phyloP scores from a whole-genome alignment of 2,888 invertebrate species.

The Harpagoxenus sublaevis region DNA sequence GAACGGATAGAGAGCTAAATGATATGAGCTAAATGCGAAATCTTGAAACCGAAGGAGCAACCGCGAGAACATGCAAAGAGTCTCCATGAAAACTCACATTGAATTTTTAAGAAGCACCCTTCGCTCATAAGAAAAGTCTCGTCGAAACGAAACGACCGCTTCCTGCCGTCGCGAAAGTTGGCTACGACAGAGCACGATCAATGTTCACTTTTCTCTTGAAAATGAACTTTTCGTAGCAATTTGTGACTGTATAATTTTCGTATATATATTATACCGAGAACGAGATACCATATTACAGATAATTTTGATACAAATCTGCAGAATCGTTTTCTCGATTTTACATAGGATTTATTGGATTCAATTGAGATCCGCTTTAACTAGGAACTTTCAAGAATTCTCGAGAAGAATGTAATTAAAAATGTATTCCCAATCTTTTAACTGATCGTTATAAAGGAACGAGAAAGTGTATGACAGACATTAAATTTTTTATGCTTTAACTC shows the following conservation, averaged over 20 bases:
- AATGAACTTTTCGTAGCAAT: not conserved
- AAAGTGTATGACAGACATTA: not conserved
- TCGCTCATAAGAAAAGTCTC: not conserved
- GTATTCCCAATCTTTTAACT: not conserved
- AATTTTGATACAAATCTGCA: not conserved
- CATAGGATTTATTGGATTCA: not conserved
- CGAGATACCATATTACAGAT: not conserved
- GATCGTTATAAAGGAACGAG: not conserved
- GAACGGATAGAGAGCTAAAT: constrained; percentile 38
- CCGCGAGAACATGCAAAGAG: constrained; percentile 62
- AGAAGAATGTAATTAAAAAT: not conserved
- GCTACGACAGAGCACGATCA: not conserved
- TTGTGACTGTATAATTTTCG: not conserved
- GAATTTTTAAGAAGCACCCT: constrained; percentile 34
- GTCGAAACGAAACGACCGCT: not conserved
- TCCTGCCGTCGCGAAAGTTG: not conserved
- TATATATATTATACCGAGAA: not conserved
- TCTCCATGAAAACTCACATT: constrained; percentile 26
- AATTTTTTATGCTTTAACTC: not conserved
- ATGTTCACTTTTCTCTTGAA: not conserved
- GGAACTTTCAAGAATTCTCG: not conserved
- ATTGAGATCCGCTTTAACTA: not conserved
- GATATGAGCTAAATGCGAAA: constrained; percentile 50
- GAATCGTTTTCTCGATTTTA: not conserved
- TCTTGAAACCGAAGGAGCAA: constrained; percentile 66